Evolutionary conservation across 2,113 vertebrate species (phyloP), one percentile per base, ranked within the genome.

Genomic region (Chunga burmeisteri): DNA sequence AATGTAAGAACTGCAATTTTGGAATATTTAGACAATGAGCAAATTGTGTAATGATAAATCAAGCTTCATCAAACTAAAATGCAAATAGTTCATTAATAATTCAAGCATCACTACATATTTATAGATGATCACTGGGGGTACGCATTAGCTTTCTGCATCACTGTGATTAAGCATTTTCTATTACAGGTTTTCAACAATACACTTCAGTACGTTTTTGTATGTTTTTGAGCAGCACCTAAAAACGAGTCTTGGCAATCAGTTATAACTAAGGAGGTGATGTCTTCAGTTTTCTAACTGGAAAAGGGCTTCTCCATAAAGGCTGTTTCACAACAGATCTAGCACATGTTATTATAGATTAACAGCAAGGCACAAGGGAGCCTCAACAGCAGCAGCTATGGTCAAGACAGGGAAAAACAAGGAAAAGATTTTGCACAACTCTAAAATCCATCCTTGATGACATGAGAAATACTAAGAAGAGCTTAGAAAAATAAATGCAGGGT

Each of bases 11-110:
- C 32, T n/a, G 61, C 62, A 50, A 56, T 80, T 80, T 82, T 34
- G 66, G 78, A 85, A 66, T 88, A 81, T 67, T 96, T 79, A 70
- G 84, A 91, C 56, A 93, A 94, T 91, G 86, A 95, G 42, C 38
- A 87, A 95, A 95, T 81, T 80, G 80, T 58, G 52, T 52, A 77
- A 72, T 38, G 73, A 85, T 34, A 95, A 97, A 95, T 89, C 81
- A 95, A 77, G 78, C 77, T 92, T 94, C 91, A 92, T 81, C 92
- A 93, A 87, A 91, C 46, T 53, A 32, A 85, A 91, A 92, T 91
- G 93, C 84, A 96, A 93, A 96, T 82, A 93, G 88, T 36, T 94
- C 90, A 83, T 95, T 91, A 97, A 56, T 63, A 91, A 91, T 93
- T 97, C 86, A 80, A 91, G 84, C 55, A 82, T 75, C 62, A 27